phyloP scores from a whole-genome alignment of 1,140 invertebrate genomes.

The Grapholita molesta region DNA sequence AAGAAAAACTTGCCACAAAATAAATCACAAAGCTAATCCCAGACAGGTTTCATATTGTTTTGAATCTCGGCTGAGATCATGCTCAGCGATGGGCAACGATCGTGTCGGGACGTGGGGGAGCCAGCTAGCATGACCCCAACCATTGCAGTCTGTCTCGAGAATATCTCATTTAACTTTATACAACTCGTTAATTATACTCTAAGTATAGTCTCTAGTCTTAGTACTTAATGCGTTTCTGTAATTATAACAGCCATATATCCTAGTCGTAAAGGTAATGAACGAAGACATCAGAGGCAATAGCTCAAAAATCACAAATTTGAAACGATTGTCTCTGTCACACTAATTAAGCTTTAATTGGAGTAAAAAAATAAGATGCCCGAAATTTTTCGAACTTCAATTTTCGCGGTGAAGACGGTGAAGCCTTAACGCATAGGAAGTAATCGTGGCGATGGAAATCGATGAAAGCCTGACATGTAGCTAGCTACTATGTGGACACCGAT shows the following conservation, averaged over 20 bases:
- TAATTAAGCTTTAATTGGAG: no score
- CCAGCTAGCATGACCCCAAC: slow-evolving; percentile 6
- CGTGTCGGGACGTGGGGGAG: slow-evolving; percentile 32
- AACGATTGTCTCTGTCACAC: no score
- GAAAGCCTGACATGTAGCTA: no score
- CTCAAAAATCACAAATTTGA: no score
- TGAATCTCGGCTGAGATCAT: slow-evolving; percentile 43
- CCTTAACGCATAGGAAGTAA: no score
- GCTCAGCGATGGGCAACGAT: slow-evolving; percentile 31
- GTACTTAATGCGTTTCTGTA: not conserved
- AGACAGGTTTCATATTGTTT: slow-evolving; percentile 42
- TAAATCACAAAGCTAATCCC: slow-evolving; percentile 38
- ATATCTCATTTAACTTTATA: slow-evolving; percentile 13
- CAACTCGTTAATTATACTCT: not conserved
- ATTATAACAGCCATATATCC: not conserved
- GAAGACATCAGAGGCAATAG: no score
- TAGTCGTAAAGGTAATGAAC: not conserved
- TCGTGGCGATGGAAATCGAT: no score
- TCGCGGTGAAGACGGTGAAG: no score
- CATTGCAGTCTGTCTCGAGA: not conserved
- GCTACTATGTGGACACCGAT: no score
- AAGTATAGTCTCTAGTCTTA: not conserved
- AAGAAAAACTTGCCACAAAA: not conserved
- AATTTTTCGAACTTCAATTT: no score
- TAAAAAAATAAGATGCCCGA: no score